Conservation (phyloP, 2,113 vertebrate genomes). For the Pseudopipra pipra region DNA sequence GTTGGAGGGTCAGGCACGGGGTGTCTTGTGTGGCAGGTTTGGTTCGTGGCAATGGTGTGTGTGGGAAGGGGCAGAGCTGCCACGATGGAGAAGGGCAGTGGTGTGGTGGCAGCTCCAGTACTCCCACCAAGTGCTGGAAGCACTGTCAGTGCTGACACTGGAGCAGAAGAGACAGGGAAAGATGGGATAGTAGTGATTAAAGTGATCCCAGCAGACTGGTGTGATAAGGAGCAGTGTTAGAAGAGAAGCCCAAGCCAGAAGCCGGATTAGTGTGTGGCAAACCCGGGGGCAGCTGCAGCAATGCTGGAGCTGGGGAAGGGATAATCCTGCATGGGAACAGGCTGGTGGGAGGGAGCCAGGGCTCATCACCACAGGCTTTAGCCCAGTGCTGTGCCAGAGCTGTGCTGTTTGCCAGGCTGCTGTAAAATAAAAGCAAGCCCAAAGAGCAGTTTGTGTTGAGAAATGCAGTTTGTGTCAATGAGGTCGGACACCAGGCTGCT, state of each 20-base stretch:
- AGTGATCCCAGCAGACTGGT: neutral
- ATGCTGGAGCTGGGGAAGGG: neutral
- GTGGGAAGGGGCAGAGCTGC: neutral
- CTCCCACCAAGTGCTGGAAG: neutral
- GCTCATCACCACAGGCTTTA: neutral
- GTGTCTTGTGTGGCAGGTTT: too few relatives aligned
- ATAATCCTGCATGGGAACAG: neutral
- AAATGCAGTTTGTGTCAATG: neutral
- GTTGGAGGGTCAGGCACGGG: neutral
- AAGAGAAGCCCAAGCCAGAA: neutral
- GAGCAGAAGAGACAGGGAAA: neutral
- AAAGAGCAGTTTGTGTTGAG: neutral
- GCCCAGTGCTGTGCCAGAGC: neutral
- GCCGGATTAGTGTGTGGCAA: fast-evolving
- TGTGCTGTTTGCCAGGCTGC: neutral
- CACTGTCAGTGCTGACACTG: fast-evolving
- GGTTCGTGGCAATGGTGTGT: fast-evolving
- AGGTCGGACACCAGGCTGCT: neutral
- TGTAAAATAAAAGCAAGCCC: neutral
- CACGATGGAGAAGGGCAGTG: neutral
- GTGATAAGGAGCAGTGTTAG: neutral
- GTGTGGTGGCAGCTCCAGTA: fast-evolving
- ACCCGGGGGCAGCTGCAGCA: neutral
- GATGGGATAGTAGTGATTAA: neutral
- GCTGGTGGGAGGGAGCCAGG: neutral